Evolutionary conservation across 2,797 vertebrate genomes (phyloP), one percentile per base, ranked within the genome.

Genomic region (Echiichthys vipera): DNA sequence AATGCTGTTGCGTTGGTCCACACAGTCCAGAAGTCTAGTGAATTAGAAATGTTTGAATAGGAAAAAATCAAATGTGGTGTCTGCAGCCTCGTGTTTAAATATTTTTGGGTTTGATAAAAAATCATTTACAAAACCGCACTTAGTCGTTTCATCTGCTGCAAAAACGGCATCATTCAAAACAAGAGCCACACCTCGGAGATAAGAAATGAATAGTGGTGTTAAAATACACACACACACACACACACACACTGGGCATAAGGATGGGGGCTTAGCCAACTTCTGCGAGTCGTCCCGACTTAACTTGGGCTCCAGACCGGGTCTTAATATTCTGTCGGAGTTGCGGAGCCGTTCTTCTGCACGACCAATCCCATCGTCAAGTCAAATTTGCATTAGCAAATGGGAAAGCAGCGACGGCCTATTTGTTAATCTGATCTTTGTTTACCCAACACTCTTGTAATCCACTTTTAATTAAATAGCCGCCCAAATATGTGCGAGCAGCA

Each of bases 371-470:
- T 95, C 94, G 92, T 95, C 96, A 95, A 98, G 96, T 97, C 96
- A 98, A 98, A 98, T 97, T 96, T 95, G 94, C 96, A 96, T 96
- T 97, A 97, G 97, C 94, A 97, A 97, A 98, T 97, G 96, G 96
- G 96, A 97, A 97, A 96, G 96, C 95, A 92, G 92, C 95, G 91
- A 95, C 92, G 92, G 96, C 94, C 95, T 95, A 96, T 96, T 94
- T 94, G 97, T 97, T 98, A 95, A 98, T 98, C 97, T 97, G 96
- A 98, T 97, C 95, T 96, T 95, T 96, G 96, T 96, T 98, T 96
- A 96, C 96, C 95, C 96, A 95, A 93, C 94, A 94, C 93, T 95
- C 94, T 94, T 89, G 95, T 97, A 97, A 98, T 98, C 96, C 96
- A 95, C 95, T 97, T 98, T 97, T 98, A 98, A 98, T 98, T 98